Evolutionary conservation across 2,888 invertebrate genomes (phyloP).

Genomic region (Aspidiotus rigidus): DNA sequence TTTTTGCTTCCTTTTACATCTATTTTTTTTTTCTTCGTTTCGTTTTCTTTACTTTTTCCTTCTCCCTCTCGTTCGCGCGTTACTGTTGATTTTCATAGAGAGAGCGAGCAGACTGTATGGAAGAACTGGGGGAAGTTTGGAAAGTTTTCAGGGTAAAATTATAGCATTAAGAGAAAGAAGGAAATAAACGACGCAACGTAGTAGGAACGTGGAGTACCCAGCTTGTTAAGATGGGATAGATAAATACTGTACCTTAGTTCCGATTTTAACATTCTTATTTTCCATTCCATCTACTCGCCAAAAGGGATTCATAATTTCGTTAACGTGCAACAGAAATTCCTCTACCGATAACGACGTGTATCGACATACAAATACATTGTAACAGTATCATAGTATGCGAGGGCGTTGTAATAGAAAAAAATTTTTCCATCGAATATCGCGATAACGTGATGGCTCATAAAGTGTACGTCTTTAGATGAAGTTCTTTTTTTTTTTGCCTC

Average conservation of each 20-base stretch:
- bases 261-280: conserved; percentile 31
- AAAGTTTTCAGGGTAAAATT: conserved; percentile 30
- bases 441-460: conserved; percentile 4
- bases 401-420: background rate
- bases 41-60: background rate
- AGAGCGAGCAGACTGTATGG: conserved; percentile 14
- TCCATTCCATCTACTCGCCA: conserved; percentile 22
- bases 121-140: conserved; percentile 19
- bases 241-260: conserved; percentile 25
- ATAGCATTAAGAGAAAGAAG: conserved; percentile 30
- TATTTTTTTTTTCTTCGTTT: background rate
- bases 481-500: background rate
- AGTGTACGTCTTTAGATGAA: background rate
- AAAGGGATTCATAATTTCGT: conserved; percentile 26
- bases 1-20: conserved; percentile 25
- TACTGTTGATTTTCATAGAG: conserved; percentile 28
- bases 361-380: too few relatives aligned
- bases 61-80: conserved; percentile 6
- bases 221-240: conserved; percentile 30
- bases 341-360: too few relatives aligned
- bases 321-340: background rate
- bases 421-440: background rate
- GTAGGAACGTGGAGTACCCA: conserved; percentile 27
- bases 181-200: conserved; percentile 28
- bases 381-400: too few relatives aligned